Conservation (phyloP, 2,888 invertebrate species). For the Dicyrtomina minuta region DNA sequence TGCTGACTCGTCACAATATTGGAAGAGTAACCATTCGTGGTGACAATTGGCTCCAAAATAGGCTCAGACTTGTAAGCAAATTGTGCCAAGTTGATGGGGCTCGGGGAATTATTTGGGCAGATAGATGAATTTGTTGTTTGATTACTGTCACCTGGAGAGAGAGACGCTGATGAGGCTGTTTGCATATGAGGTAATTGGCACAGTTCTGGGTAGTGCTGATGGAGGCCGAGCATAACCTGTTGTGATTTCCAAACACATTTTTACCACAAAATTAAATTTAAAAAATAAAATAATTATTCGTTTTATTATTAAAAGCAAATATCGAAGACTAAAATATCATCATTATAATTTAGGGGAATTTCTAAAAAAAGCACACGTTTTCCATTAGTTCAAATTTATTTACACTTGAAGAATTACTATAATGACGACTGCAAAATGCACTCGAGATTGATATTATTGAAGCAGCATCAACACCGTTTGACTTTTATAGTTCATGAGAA, state of each 20-base stretch:
- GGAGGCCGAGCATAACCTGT: conserved; percentile 68
- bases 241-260: not conserved
- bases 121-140: conserved; percentile 32
- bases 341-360: too few relatives aligned
- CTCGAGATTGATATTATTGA: too few relatives aligned
- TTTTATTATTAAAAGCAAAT: too few relatives aligned
- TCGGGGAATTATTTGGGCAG: conserved; percentile 46
- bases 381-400: too few relatives aligned
- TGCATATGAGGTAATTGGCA: conserved; percentile 49
- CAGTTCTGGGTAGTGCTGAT: conserved; percentile 56
- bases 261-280: too few relatives aligned
- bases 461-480: too few relatives aligned
- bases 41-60: conserved; percentile 36
- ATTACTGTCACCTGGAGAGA: conserved; percentile 24
- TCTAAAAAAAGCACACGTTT: too few relatives aligned
- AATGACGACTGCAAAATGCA: too few relatives aligned
- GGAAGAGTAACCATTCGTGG: conserved; percentile 32
- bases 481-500: too few relatives aligned
- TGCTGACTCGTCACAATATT: conserved; percentile 10
- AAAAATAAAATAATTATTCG: too few relatives aligned
- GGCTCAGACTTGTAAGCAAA: conserved; percentile 48
- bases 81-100: conserved; percentile 49
- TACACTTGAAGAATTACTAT: too few relatives aligned
- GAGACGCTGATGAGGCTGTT: conserved; percentile 1
- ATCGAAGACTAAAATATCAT: too few relatives aligned